A percentile compares a stretch with the other conserved stretches of the same genome.
Conservation (phyloP, 1,140 invertebrate species). For the Achroia grisella region DNA sequence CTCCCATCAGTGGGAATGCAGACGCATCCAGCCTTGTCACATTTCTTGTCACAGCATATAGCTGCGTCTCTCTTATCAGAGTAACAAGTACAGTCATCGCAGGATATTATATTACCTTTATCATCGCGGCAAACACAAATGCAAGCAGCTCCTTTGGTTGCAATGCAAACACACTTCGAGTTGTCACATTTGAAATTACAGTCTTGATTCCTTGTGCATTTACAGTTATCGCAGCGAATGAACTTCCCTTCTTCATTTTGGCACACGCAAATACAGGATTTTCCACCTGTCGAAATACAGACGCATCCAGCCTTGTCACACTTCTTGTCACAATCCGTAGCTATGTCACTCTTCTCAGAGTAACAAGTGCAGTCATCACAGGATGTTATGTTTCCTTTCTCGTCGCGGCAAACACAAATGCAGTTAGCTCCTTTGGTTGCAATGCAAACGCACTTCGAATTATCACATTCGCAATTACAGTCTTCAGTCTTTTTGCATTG, state of each 20-base stretch:
- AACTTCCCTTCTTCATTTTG: constrained; percentile 23
- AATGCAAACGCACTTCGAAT: constrained; percentile 1
- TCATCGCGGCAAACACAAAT: neutral
- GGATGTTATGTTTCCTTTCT: constrained; percentile 1
- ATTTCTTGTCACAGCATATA: constrained; percentile 8
- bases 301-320: constrained; percentile 21
- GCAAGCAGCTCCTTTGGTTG: neutral
- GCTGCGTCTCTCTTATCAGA: constrained; percentile 1
- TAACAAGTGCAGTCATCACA: constrained; percentile 7
- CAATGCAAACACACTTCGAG: neutral
- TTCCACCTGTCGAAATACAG: constrained; percentile 24
- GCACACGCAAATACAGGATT: constrained; percentile 24
- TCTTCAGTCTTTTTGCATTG: constrained; percentile 8
- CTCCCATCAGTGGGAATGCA: constrained; percentile 27
- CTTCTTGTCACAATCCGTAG: constrained; percentile 4
- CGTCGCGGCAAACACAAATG: neutral
- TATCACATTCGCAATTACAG: constrained; percentile 9
- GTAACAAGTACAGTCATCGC: neutral
- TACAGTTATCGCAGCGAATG: constrained; percentile 22
- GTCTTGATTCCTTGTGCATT: constrained; percentile 6
- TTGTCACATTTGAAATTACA: constrained; percentile 10
- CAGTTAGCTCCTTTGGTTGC: neutral
- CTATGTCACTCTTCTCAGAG: neutral
- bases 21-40: constrained; percentile 20
- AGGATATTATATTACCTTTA: constrained; percentile 1